These are phyloP conservation scores for Terebella lapidaria DNA, from an alignment of 2,888 invertebrate genomes.

Conservation along the genomic window DNA sequence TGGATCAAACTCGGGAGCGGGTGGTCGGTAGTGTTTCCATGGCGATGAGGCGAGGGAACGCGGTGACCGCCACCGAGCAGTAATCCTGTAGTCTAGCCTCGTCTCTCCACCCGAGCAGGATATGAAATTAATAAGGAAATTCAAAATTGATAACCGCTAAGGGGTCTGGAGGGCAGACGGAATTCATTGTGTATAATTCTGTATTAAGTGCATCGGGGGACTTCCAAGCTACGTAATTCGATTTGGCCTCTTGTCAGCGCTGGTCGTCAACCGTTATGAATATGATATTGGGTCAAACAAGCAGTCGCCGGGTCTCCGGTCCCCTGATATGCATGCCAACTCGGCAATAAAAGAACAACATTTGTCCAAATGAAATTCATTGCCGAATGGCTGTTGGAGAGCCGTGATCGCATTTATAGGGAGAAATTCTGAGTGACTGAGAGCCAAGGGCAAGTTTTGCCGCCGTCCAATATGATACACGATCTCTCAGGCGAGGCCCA, in stretches of 20 bases:
- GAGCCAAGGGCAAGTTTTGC: neutral
- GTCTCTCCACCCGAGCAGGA: neutral
- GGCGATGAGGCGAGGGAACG: too few relatives aligned
- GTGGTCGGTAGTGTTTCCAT: too few relatives aligned
- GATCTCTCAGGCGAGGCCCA: neutral
- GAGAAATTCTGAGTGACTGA: too few relatives aligned
- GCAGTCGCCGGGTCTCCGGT: neutral
- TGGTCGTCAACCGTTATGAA: neutral
- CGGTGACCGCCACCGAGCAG: too few relatives aligned
- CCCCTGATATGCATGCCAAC: neutral
- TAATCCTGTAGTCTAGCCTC: too few relatives aligned
- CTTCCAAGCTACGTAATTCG: neutral
- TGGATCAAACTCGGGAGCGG: too few relatives aligned
- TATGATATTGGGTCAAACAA: neutral
- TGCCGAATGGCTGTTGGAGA: too few relatives aligned
- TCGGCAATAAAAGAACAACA: neutral
- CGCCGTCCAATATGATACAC: neutral
- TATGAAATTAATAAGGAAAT: conserved; percentile 2
- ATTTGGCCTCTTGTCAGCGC: neutral
- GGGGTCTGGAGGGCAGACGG: neutral
- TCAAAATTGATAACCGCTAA: neutral
- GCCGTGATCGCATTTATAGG: too few relatives aligned
- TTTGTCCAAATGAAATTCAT: neutral
- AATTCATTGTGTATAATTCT: conserved; percentile 2
- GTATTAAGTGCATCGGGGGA: neutral